Base-by-base conservation (phyloP, 2,888 invertebrate species). In the Stenodema calcarata region DNA sequence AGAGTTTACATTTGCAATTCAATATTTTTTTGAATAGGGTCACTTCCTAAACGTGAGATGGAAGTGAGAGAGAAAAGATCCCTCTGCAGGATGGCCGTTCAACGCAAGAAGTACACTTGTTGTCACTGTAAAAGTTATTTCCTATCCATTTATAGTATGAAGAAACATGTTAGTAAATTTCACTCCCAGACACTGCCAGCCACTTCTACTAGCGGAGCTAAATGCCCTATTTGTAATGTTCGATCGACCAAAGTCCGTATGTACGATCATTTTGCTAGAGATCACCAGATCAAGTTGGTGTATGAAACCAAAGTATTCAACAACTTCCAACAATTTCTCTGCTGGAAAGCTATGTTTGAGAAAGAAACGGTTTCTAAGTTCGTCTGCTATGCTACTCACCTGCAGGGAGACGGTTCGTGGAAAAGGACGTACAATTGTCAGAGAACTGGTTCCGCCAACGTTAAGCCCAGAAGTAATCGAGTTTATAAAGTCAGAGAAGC, bases 321-420 rank as follows among this genome's bases (percentile, higher is more conserved):
- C 14, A 62, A 2, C 23, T 7, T 62, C n/a, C 62, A 82, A 28
- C 14, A 62, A n/a, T 82, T 82, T 42, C 9, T 16, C 2, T 12
- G 14, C 30, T 82, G 82, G 82, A 82, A 82, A 62, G n/a, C 30
- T n/a, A 18, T 23, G 1, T 14, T 69, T n/a, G 82, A 82, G 23
- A 82, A 28, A 16, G 35, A 23, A 23, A 42, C 30, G 1, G 7
- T 12, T 2, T 82, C 42, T 18, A 18, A 41, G 11, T 82, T 54
- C 23, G 82, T 82, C 12, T 27, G n/a, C 12, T n/a, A 35, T 4
- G 82, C 23, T 9, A 42, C 54, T 54, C 16, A 54, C 54, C 54
- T n/a, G 3, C 54, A n/a, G 54, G 16, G n/a, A 6, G 54, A 54
- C 54, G 4, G 54, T 18, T 54, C 54, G 18, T 16, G 16, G 16